phyloP scores from a whole-genome alignment of 2,888 invertebrate species.

The Cephus nigrinus region DNA sequence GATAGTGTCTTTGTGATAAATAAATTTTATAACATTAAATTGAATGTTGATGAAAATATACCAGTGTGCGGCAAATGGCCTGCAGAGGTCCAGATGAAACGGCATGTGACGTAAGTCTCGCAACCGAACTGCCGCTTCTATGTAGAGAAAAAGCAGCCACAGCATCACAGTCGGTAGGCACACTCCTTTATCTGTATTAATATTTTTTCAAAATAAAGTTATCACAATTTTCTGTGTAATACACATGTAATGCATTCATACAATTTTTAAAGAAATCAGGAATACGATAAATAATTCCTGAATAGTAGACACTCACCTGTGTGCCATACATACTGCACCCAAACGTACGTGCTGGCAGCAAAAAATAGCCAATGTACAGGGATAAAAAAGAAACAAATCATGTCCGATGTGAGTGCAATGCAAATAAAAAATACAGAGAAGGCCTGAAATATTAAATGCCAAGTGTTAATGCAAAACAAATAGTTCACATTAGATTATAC shows the following conservation, averaged over 20 bases:
- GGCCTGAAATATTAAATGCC: constrained; percentile 74
- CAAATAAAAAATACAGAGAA: constrained; percentile 98
- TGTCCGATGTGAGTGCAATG: constrained; percentile 96
- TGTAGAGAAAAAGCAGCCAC: constrained; percentile 94
- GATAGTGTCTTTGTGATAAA: background rate
- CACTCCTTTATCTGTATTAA: constrained; percentile 82
- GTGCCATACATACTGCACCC: constrained; percentile 99
- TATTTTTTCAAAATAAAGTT: background rate
- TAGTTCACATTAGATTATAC: background rate
- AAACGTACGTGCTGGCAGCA: constrained; percentile 97
- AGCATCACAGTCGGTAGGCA: constrained; percentile 94
- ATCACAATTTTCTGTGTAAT: background rate
- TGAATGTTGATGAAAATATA: constrained; percentile 64
- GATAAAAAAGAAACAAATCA: constrained; percentile 99
- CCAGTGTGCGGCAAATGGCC: constrained; percentile 98
- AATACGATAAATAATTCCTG: background rate
- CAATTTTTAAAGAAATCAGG: background rate
- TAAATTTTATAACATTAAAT: background rate
- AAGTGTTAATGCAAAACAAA: constrained; percentile 14
- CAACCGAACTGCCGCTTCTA: constrained; percentile 91
- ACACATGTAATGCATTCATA: constrained; percentile 12
- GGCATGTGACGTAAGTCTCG: constrained; percentile 86
- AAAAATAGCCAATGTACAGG: constrained; percentile 98
- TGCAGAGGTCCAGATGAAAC: constrained; percentile 88
- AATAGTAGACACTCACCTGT: constrained; percentile 75